phyloP scores from a whole-genome alignment of 1,140 invertebrate genomes.

The Phthorimaea operculella region DNA sequence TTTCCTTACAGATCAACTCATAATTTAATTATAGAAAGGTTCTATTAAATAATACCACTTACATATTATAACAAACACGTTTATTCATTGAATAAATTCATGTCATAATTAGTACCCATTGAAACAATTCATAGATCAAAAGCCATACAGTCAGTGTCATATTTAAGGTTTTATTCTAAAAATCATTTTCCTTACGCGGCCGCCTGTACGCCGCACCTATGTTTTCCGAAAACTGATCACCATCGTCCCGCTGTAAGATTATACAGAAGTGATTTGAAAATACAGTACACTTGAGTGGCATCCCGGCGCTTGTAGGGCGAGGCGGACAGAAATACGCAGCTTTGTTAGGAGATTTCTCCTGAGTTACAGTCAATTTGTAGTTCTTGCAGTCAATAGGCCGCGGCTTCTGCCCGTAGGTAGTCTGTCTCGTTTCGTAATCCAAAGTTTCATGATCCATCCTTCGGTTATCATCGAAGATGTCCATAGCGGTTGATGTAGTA shows the following conservation, averaged over 20 bases:
- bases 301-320: constrained; percentile 32
- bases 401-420: constrained; percentile 5
- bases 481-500: constrained; percentile 18
- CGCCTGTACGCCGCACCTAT: constrained; percentile 34
- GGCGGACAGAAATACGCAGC: constrained; percentile 54
- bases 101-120: too few relatives aligned
- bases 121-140: too few relatives aligned
- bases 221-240: constrained; percentile 44
- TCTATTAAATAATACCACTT: too few relatives aligned
- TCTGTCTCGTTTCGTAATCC: background rate
- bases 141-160: too few relatives aligned
- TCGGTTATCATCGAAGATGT: constrained; percentile 24
- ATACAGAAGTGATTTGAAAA: constrained; percentile 61
- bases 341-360: constrained; percentile 33
- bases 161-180: too few relatives aligned
- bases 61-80: too few relatives aligned
- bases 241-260: constrained; percentile 42
- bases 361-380: constrained; percentile 52
- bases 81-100: too few relatives aligned
- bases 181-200: constrained; percentile 20
- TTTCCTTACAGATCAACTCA: too few relatives aligned
- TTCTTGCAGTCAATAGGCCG: constrained; percentile 55
- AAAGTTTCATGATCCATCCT: constrained; percentile 4
- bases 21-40: too few relatives aligned
- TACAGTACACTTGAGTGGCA: constrained; percentile 44